Evolutionary conservation across 2,888 invertebrate genomes (phyloP), one percentile per base, ranked within the genome.

Genomic region (Fragum whitleyi): DNA sequence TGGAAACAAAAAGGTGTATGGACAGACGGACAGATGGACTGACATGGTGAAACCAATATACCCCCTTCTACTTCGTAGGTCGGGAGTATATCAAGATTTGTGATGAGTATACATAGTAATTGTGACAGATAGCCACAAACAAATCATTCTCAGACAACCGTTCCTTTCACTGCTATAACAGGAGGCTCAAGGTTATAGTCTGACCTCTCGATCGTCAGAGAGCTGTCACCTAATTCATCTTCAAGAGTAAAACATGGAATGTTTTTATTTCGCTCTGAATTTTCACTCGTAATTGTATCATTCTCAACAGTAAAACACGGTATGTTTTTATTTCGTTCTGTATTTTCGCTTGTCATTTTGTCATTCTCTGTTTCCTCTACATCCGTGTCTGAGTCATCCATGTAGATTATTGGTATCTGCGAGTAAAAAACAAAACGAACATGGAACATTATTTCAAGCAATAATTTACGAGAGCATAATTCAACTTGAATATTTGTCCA

Each of bases 351-450:
- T 0, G 85, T 83, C 36, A 83, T 81, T 74, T 83, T 79, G 61
- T 82, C 81, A 67, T 77, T 79, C 19, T 79, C 79, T 26, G 42
- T 42, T 1, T 26, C 42, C 26, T 81, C 84, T 32, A 83, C 86
- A 32, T 76, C 75, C 59, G 75, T 36, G 23, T 79, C 80, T n/a
- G 69, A 74, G 51, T 81, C 85, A 65, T 88, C 87, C 80, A 85
- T 89, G 74, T 88, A 91, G 9, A 90, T 89, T 11, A 90, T 85
- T 11, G 91, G 90, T 23, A 91, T 90, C 90, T 90, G 82, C 9
- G 79, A 74, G 47, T 7, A 77, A 3, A n/a, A 62, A 62, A 62
- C 5, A 32, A 32, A 21, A 62, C 62, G 2, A 57, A 47, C 16
- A 19, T 47, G 19, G n/a, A 53, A 6, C 53, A 53, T 9, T n/a